Conservation (phyloP, 2,888 invertebrate species). For the Acleris holmiana region DNA sequence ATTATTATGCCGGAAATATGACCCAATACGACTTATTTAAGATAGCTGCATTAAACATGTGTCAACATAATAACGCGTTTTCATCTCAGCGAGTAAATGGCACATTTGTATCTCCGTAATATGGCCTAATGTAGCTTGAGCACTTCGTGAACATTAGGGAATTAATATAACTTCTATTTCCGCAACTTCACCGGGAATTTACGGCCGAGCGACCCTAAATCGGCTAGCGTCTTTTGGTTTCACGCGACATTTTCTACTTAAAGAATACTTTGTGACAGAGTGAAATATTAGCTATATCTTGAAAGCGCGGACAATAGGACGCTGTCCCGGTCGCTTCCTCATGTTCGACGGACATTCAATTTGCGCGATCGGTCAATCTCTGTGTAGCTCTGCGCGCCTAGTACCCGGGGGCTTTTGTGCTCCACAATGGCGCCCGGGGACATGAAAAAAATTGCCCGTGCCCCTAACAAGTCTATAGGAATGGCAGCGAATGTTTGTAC, state of each 20-base stretch:
- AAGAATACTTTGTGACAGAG: constrained; percentile 55
- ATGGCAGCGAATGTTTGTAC: constrained; percentile 7
- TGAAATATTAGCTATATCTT: constrained; percentile 71
- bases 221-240: constrained; percentile 43
- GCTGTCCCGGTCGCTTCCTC: constrained; percentile 53
- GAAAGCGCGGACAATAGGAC: constrained; percentile 69
- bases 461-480: constrained; percentile 31
- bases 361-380: constrained; percentile 79
- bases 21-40: constrained; percentile 9
- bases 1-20: neutral
- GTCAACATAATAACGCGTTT: constrained; percentile 25
- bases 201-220: constrained; percentile 43
- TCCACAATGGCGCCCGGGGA: constrained; percentile 64
- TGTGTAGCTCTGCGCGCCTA: constrained; percentile 66
- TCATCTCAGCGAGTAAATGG: constrained; percentile 16
- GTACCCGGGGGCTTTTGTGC: constrained; percentile 65
- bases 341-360: constrained; percentile 76
- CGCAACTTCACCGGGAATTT: constrained; percentile 30
- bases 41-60: constrained; percentile 8
- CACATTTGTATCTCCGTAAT: constrained; percentile 31
- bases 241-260: constrained; percentile 45
- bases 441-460: constrained; percentile 61
- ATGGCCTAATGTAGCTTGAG: constrained; percentile 18
- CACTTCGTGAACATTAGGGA: constrained; percentile 22
- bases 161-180: constrained; percentile 31